Base-by-base conservation (phyloP, 2,797 vertebrate genomes). In the Sebastes trivittatus region DNA sequence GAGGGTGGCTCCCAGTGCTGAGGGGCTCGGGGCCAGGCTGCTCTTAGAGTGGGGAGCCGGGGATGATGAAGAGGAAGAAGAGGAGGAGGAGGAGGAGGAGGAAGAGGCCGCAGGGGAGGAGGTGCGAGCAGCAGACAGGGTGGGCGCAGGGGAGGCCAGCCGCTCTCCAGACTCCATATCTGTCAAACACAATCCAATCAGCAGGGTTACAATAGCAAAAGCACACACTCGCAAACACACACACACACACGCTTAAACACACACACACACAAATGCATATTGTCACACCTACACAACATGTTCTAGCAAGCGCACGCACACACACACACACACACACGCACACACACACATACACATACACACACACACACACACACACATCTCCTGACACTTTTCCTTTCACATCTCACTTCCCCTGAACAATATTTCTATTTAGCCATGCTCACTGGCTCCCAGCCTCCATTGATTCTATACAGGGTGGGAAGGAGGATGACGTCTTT, bases 141-240 rank as follows among this genome's bases (percentile, higher is more conserved):
- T 95, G 74, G 97, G 95, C 42, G 97, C 96, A 90, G 97, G 93
- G 90, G 96, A 95, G 79, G 96, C 95, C 96, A 98, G 95, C 95
- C 97, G 95, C 96, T 99, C 98, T 95, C 97, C 97, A 96, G 98
- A 98, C 97, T 99, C 98, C 98, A 99, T 99, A 95, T 96, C 98
- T 99, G 83, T 94, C 95, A 96, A 96, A 95, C 90, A 95, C 94
- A 96, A 96, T 95, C 94, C 93, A 95, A 95, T 96, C 95, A 96
- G 91, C 83, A 85, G 90, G 49, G 87, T 96, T 89, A 95, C 75
- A 95, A 82, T 92, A 94, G 91, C 91, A 93, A 49, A 88, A 92
- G 89, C 87, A 92, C 90, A 90, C 83, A 78, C 84, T 80, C 75
- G 67, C 84, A 55, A 36, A 89, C 84, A 69, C 80, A 36, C 32